A percentile compares a stretch with the other conserved stretches of the same genome.
Evolutionary conservation across 2,113 vertebrate species (phyloP).

Genomic region (Hypanus sabinus): DNA sequence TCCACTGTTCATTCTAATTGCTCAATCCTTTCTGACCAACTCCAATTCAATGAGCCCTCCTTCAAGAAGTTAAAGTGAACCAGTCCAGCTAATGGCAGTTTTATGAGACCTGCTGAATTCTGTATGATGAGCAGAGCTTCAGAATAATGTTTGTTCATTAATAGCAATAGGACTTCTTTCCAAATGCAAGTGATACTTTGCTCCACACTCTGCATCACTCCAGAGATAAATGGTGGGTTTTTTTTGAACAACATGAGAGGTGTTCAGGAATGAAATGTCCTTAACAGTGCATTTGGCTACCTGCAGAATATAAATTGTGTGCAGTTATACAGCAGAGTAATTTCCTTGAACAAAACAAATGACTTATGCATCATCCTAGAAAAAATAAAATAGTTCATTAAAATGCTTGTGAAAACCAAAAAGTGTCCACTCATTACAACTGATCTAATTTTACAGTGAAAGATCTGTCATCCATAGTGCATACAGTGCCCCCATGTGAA

Average conservation of each 20-base stretch:
- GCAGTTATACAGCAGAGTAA: not conserved
- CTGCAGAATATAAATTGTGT: conserved; percentile 10
- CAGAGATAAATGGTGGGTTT: not conserved
- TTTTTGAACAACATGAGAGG: not conserved
- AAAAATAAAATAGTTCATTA: conserved; percentile 23
- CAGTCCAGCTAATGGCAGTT: not conserved
- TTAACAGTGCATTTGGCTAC: not conserved
- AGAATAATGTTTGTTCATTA: not conserved
- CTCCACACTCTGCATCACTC: not conserved
- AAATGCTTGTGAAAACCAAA: conserved; percentile 26
- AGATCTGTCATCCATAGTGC: conserved; percentile 5
- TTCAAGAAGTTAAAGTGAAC: not conserved
- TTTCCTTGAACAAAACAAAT: conserved; percentile 26
- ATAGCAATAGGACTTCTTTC: not conserved
- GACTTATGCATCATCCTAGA: not conserved
- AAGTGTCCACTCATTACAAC: conserved; percentile 23
- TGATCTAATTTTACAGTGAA: conserved; percentile 30
- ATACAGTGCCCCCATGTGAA: not conserved
- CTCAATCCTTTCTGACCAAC: not conserved
- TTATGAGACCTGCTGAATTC: not conserved
- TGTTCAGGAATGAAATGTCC: conserved; percentile 2
- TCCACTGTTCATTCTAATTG: not conserved
- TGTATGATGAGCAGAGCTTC: not conserved
- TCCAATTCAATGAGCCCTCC: not conserved
- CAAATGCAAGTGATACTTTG: not conserved